Percentiles rank a stretch among this genome's conserved stretches.
Conservation (phyloP, 2,888 invertebrate species). For the Liposcelis brunnea region DNA sequence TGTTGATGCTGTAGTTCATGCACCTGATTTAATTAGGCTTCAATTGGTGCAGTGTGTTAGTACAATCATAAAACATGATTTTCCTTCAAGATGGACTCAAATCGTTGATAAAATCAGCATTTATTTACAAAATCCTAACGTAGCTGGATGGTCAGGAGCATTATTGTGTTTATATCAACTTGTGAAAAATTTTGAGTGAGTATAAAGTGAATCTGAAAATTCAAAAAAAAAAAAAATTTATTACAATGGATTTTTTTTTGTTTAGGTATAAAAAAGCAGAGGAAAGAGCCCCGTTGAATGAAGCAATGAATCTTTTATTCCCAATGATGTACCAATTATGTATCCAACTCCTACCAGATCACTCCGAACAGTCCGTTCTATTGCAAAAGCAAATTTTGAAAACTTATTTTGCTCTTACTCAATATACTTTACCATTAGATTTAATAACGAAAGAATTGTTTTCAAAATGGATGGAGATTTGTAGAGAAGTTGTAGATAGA, state of each 20-base stretch:
- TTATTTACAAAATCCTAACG: slow-evolving; percentile 81
- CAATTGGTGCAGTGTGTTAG: slow-evolving; percentile 87
- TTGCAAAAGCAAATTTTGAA: slow-evolving; percentile 88
- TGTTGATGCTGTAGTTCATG: slow-evolving; percentile 88
- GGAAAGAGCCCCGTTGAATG: slow-evolving; percentile 75
- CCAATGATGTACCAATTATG: slow-evolving; percentile 82
- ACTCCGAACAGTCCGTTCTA: slow-evolving; percentile 70
- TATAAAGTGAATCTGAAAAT: slow-evolving; percentile 15
- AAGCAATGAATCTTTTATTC: slow-evolving; percentile 85
- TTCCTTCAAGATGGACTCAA: slow-evolving; percentile 88
- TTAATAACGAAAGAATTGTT: slow-evolving; percentile 78
- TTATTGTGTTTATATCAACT: slow-evolving; percentile 81
- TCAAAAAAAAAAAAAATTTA: not conserved
- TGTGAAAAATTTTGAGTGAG: slow-evolving; percentile 71
- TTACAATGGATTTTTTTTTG: slow-evolving; percentile 13
- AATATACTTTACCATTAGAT: slow-evolving; percentile 64
- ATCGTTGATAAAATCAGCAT: slow-evolving; percentile 90
- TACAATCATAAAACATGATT: slow-evolving; percentile 87
- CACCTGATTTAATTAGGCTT: slow-evolving; percentile 75
- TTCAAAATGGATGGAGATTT: slow-evolving; percentile 91
- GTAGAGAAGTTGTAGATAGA: slow-evolving; percentile 52
- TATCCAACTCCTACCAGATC: slow-evolving; percentile 60
- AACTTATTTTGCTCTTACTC: slow-evolving; percentile 84
- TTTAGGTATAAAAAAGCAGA: slow-evolving; percentile 79
- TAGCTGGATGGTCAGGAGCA: slow-evolving; percentile 77